Conservation (phyloP, 2,113 vertebrate genomes). For the Edolisoma coerulescens region DNA sequence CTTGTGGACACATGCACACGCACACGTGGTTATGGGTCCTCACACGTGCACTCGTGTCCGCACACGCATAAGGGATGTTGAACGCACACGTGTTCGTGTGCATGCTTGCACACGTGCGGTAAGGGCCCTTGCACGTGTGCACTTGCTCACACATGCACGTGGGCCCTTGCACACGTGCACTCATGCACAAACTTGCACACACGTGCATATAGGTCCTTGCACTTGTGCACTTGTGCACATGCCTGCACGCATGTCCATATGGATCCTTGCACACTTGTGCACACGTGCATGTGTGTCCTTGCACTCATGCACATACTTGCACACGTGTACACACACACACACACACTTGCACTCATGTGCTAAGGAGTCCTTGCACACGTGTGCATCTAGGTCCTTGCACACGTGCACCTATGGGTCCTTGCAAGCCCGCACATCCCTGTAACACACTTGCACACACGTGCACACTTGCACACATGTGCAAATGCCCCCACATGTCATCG, state of each 20-base stretch:
- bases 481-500: rapidly evolving
- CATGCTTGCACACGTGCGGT: no score
- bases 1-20: rapidly evolving
- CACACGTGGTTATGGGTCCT: background rate
- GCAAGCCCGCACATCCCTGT: background rate
- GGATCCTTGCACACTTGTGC: background rate
- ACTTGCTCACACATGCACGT: background rate
- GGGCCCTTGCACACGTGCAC: background rate
- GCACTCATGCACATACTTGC: background rate
- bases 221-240: no score
- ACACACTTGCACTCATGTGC: no score
- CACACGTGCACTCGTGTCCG: background rate
- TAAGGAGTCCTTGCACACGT: background rate
- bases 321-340: rapidly evolving
- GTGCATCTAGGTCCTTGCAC: rapidly evolving
- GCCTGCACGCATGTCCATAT: background rate
- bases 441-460: background rate
- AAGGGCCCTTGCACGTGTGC: background rate
- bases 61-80: background rate
- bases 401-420: rapidly evolving
- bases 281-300: rapidly evolving
- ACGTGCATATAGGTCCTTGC: rapidly evolving
- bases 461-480: background rate
- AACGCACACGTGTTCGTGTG: no score
- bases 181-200: background rate